Evolutionary conservation across 2,888 invertebrate species (phyloP).

Genomic region (Spodoptera littoralis): DNA sequence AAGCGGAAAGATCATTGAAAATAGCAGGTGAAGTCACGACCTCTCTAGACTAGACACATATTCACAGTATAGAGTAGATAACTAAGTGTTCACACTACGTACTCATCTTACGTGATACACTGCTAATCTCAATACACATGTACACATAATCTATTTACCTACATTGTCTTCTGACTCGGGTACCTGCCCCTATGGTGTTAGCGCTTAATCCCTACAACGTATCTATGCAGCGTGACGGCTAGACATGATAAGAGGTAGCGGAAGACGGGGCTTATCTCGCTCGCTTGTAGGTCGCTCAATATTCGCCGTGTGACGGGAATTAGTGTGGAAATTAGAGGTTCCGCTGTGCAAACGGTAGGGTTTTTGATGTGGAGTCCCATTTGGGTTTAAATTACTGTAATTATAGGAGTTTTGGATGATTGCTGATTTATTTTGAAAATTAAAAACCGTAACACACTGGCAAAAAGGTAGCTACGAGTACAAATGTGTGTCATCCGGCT

Average conservation of each 20-base stretch:
- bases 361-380: background rate
- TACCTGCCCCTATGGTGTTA: slow-evolving; percentile 5
- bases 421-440: too few species aligned
- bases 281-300: slow-evolving; percentile 77
- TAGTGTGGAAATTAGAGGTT: slow-evolving; percentile 33
- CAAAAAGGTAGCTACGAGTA: too few species aligned
- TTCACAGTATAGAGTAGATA: too few species aligned
- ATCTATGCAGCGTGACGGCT: slow-evolving; percentile 34
- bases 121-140: slow-evolving; percentile 26
- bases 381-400: background rate
- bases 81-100: too few species aligned
- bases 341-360: background rate
- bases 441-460: too few species aligned
- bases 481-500: too few species aligned
- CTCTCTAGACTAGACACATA: too few species aligned
- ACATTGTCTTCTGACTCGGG: slow-evolving; percentile 15
- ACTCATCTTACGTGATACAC: slow-evolving; percentile 1
- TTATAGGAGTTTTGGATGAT: too few species aligned
- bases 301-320: slow-evolving; percentile 73
- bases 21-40: background rate
- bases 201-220: slow-evolving; percentile 33
- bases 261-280: slow-evolving; percentile 63
- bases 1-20: background rate
- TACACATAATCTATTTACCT: slow-evolving; percentile 16
- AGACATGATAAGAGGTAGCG: slow-evolving; percentile 48